These are phyloP conservation scores for Serilophus lunatus DNA, from an alignment of 2,113 vertebrate species.

Conservation along the genomic window DNA sequence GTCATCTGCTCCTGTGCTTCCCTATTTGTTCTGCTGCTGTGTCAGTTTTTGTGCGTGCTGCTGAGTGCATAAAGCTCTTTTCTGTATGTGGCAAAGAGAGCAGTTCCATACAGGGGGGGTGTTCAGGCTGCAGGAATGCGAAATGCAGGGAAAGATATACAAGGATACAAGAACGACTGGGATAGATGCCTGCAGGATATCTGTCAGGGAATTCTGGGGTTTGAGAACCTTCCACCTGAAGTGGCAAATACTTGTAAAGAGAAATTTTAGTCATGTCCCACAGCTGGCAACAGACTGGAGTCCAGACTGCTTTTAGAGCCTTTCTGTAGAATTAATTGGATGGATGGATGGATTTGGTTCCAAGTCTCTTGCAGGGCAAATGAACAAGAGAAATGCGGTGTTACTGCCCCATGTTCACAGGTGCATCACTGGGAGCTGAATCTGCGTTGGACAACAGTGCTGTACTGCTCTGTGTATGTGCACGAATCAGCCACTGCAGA, in stretches of 20 bases:
- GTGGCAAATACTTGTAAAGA: neutral
- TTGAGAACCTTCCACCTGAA: neutral
- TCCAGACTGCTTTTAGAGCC: neutral
- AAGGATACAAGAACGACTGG: neutral
- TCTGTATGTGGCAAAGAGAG: conserved; percentile 13
- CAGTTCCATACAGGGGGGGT: conserved; percentile 3
- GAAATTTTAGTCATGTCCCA: neutral
- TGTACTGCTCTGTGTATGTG: neutral
- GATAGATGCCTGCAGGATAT: neutral
- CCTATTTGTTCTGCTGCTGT: neutral
- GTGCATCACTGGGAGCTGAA: neutral
- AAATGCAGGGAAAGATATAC: neutral
- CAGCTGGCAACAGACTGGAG: neutral
- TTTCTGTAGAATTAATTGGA: neutral
- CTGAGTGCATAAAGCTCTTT: neutral
- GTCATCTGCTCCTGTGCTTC: conserved; percentile 32
- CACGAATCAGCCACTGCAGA: neutral
- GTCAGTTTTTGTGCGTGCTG: conserved; percentile 27
- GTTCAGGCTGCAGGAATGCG: neutral
- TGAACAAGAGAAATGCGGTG: neutral
- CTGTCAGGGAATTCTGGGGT: neutral
- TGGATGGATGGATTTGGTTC: neutral
- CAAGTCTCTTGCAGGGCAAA: neutral
- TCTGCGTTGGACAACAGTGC: neutral
- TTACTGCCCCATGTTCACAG: neutral